Percentiles rank a stretch among this genome's conserved stretches.
phyloP scores from a whole-genome alignment of 2,113 vertebrate species.

The Regulus satrapa region DNA sequence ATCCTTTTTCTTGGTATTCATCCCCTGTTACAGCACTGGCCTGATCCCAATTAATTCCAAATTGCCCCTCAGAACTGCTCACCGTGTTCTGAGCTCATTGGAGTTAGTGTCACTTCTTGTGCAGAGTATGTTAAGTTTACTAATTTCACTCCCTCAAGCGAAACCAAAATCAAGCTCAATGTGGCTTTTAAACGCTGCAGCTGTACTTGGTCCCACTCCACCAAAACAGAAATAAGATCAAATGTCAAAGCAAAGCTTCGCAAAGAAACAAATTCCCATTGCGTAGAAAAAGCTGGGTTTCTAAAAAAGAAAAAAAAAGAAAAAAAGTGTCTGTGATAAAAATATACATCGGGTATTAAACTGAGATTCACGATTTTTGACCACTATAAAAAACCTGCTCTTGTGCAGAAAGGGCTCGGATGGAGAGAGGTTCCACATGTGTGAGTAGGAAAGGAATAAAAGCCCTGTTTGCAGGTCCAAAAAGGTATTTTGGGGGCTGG shows the following conservation, averaged over 20 bases:
- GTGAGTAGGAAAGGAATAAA: not conserved
- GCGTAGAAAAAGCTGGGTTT: not conserved
- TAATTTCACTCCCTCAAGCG: not conserved
- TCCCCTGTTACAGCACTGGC: not conserved
- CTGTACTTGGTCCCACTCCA: not conserved
- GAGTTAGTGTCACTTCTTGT: not conserved
- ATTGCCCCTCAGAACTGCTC: not conserved
- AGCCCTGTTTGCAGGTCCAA: not conserved
- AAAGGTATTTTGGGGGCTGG: not conserved
- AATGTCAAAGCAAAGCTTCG: not conserved
- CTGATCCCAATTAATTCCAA: not conserved
- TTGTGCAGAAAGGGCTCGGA: not conserved
- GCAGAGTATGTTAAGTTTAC: not conserved
- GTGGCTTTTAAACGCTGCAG: not conserved
- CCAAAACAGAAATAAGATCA: not conserved
- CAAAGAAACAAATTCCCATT: not conserved
- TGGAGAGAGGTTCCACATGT: not conserved
- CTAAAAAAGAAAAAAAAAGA: not conserved
- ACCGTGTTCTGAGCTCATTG: not conserved
- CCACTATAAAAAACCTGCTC: not conserved
- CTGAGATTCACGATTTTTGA: not conserved
- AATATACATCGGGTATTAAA: not conserved
- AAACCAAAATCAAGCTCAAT: not conserved
- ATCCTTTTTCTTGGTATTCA: not conserved
- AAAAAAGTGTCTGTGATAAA: not conserved